These are phyloP conservation scores for Urechis unicinctus DNA, from an alignment of 2,888 invertebrate genomes.

Conservation along the genomic window DNA sequence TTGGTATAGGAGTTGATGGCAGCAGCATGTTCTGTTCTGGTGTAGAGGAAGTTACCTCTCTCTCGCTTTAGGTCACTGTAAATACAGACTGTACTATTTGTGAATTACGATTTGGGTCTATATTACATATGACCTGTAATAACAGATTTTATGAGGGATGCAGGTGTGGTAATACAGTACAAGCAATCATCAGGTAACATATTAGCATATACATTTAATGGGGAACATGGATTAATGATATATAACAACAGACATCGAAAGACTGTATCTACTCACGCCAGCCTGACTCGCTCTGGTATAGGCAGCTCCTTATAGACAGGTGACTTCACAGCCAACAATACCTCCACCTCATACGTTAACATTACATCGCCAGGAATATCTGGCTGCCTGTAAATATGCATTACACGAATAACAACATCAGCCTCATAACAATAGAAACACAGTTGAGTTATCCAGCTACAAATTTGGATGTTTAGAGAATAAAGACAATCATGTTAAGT, in stretches of 20 bases:
- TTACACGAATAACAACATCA: too few relatives aligned
- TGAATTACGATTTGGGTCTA: too few relatives aligned
- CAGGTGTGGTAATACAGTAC: too few relatives aligned
- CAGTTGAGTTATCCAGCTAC: not conserved
- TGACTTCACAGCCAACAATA: slow-evolving; percentile 64
- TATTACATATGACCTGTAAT: too few relatives aligned
- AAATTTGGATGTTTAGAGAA: not conserved
- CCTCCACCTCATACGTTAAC: slow-evolving; percentile 66
- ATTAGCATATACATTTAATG: too few relatives aligned
- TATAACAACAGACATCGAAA: too few relatives aligned
- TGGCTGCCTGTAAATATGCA: slow-evolving; percentile 55
- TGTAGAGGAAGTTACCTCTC: slow-evolving; percentile 86
- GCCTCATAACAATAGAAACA: too few relatives aligned
- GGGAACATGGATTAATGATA: too few relatives aligned
- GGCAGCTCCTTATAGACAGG: slow-evolving; percentile 60
- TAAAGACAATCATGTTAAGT: not conserved
- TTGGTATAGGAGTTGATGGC: slow-evolving; percentile 78
- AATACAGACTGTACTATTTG: slow-evolving; percentile 13
- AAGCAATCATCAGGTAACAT: too few relatives aligned
- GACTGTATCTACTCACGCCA: slow-evolving; percentile 61
- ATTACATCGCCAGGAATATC: slow-evolving; percentile 64
- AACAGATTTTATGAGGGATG: too few relatives aligned
- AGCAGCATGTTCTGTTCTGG: slow-evolving; percentile 69
- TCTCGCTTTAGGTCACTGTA: slow-evolving; percentile 68
- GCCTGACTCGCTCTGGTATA: slow-evolving; percentile 64